A percentile compares a stretch with the other conserved stretches of the same genome.
These are phyloP conservation scores for Conchocele bisecta DNA, from an alignment of 2,888 invertebrate genomes.

Conservation along the genomic window DNA sequence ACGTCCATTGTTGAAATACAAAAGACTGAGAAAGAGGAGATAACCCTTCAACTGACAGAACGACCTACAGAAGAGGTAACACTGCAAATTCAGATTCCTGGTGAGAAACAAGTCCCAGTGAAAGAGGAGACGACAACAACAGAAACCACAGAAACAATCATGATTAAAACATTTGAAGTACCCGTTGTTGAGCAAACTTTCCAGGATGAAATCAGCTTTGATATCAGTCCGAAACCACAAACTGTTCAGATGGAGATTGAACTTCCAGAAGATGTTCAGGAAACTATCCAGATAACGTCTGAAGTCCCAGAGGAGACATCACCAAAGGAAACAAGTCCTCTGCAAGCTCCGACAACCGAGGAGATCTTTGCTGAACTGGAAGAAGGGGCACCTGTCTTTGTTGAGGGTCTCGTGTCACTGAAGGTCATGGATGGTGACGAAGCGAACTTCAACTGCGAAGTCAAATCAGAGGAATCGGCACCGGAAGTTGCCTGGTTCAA, in stretches of 20 bases:
- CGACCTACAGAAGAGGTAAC: conserved; percentile 43
- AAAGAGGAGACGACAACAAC: conserved; percentile 35
- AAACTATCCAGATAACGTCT: conserved; percentile 30
- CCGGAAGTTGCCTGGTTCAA: conserved; percentile 92
- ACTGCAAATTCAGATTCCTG: conserved; percentile 50
- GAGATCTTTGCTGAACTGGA: conserved; percentile 80
- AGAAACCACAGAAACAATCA: conserved; percentile 43
- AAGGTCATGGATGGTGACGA: conserved; percentile 97
- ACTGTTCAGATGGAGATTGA: conserved; percentile 58
- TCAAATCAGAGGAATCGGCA: conserved; percentile 70
- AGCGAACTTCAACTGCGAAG: conserved; percentile 85
- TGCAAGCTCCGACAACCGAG: conserved; percentile 54
- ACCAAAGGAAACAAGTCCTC: conserved; percentile 42
- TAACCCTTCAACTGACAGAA: conserved; percentile 42
- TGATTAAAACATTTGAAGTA: conserved; percentile 40
- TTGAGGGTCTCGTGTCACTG: conserved; percentile 88
- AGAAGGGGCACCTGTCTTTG: conserved; percentile 89
- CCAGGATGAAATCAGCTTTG: conserved; percentile 66
- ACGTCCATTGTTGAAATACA: conserved; percentile 62
- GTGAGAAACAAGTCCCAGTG: conserved; percentile 42
- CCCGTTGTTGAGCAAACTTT: conserved; percentile 57
- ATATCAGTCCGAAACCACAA: conserved; percentile 62
- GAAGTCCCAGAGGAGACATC: conserved; percentile 59
- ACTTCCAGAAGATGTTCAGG: conserved; percentile 47
- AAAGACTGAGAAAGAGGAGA: conserved; percentile 55